Conservation (phyloP, 2,888 invertebrate genomes). For the Xanthia icteritia region DNA sequence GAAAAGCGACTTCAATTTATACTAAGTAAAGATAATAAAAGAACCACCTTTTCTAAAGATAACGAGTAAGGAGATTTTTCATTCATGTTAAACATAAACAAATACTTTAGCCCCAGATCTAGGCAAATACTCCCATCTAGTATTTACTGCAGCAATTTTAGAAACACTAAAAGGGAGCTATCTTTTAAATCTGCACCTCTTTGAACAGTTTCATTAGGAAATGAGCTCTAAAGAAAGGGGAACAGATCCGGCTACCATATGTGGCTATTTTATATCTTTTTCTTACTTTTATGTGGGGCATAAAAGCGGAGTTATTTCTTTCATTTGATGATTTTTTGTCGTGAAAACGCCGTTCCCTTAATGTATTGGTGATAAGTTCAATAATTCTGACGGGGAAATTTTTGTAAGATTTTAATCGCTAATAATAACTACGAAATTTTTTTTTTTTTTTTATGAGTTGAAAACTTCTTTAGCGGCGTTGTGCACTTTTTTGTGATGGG, state of each 20-base stretch:
- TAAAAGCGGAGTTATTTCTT: constrained; percentile 34
- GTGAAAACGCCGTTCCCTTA: background rate
- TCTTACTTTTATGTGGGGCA: constrained; percentile 22
- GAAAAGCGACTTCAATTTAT: too few relatives aligned
- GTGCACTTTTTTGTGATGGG: too few relatives aligned
- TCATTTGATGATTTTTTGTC: background rate
- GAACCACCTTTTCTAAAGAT: too few relatives aligned
- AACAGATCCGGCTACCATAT: constrained; percentile 19
- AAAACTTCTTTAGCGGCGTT: too few relatives aligned
- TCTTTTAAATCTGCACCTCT: constrained; percentile 59
- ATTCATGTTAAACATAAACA: background rate
- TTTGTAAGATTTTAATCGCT: background rate
- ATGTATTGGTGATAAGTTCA: background rate
- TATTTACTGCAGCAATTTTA: constrained; percentile 24
- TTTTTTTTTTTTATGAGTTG: too few relatives aligned
- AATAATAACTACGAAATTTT: background rate
- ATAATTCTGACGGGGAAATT: background rate
- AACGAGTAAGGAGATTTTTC: too few relatives aligned
- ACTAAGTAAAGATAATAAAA: too few relatives aligned
- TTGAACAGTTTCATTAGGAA: constrained; percentile 55
- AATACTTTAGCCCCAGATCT: background rate
- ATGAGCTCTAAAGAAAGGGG: constrained; percentile 51
- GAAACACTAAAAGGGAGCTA: constrained; percentile 55
- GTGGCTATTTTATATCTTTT: constrained; percentile 40
- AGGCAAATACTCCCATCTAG: background rate